A percentile compares a stretch with the other conserved stretches of the same genome.
Evolutionary conservation across 1,140 invertebrate species (phyloP).

Genomic region (Drosophila repleta): DNA sequence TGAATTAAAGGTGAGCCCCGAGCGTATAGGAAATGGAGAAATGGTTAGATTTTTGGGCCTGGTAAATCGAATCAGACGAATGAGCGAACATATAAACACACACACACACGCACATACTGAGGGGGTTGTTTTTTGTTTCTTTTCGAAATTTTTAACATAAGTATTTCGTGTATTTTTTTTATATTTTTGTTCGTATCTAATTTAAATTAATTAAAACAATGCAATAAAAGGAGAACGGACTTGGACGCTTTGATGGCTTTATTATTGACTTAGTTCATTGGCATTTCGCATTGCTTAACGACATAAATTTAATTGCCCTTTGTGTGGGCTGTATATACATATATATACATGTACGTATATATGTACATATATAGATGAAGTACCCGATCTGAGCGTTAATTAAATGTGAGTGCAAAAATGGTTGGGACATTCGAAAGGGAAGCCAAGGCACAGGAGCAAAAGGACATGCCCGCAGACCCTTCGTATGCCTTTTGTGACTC

Average conservation of each 20-base stretch:
- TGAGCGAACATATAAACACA: conserved; percentile 8
- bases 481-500: conserved; percentile 16
- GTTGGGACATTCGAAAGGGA: conserved; percentile 16
- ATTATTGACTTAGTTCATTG: conserved; percentile 74
- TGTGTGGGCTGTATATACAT: not conserved
- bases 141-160: conserved; percentile 17
- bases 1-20: conserved; percentile 38
- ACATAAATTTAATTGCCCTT: conserved; percentile 66
- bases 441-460: conserved; percentile 16
- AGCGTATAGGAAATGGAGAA: conserved; percentile 18
- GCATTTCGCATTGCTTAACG: conserved; percentile 72
- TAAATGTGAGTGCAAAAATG: conserved; percentile 70
- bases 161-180: conserved; percentile 16
- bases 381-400: conserved; percentile 54
- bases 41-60: conserved; percentile 20
- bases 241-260: conserved; percentile 67
- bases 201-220: conserved; percentile 82
- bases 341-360: not conserved
- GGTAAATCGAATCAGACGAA: conserved; percentile 25
- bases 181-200: conserved; percentile 44
- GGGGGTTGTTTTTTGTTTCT: not conserved
- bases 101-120: not conserved
- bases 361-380: not conserved
- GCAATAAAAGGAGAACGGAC: conserved; percentile 64
- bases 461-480: not conserved